phyloP scores from a whole-genome alignment of 2,888 invertebrate genomes.

The Lasioglossum calceatum region DNA sequence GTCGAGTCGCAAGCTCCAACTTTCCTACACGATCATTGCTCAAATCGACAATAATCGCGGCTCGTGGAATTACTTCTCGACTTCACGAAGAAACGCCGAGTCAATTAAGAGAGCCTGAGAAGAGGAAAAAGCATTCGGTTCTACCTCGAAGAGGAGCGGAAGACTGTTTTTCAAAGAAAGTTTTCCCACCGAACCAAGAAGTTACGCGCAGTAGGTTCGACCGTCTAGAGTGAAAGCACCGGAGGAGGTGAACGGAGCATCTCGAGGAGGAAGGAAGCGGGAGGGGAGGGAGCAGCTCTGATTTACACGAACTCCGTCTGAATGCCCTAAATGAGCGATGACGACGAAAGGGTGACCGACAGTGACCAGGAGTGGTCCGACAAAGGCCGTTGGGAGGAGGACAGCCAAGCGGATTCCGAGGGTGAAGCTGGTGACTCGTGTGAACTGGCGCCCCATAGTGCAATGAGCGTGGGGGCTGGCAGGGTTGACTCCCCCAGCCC shows the following conservation, averaged over 20 bases:
- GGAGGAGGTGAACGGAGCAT: neutral
- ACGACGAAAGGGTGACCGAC: constrained; percentile 78
- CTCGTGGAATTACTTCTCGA: neutral
- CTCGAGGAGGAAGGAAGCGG: neutral
- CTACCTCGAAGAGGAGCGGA: neutral
- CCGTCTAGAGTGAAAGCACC: neutral
- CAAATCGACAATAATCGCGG: constrained; percentile 64
- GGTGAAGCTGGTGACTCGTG: constrained; percentile 69
- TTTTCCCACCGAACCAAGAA: neutral
- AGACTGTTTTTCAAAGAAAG: neutral
- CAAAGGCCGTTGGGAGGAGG: constrained; percentile 70
- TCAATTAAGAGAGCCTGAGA: neutral
- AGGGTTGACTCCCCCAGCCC: constrained; percentile 82
- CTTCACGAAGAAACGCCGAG: neutral
- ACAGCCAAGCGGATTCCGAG: constrained; percentile 67
- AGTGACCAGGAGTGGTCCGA: constrained; percentile 75
- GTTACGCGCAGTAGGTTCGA: neutral
- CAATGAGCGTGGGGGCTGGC: constrained; percentile 82
- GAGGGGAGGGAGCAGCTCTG: constrained; percentile 18
- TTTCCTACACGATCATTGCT: constrained; percentile 52
- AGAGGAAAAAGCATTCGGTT: neutral
- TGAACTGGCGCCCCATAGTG: constrained; percentile 83
- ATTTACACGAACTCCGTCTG: constrained; percentile 52
- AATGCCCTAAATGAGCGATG: constrained; percentile 83
- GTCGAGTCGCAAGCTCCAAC: neutral